These are phyloP conservation scores for Nasonia longicornis DNA, from an alignment of 1,140 invertebrate species.

Conservation along the genomic window DNA sequence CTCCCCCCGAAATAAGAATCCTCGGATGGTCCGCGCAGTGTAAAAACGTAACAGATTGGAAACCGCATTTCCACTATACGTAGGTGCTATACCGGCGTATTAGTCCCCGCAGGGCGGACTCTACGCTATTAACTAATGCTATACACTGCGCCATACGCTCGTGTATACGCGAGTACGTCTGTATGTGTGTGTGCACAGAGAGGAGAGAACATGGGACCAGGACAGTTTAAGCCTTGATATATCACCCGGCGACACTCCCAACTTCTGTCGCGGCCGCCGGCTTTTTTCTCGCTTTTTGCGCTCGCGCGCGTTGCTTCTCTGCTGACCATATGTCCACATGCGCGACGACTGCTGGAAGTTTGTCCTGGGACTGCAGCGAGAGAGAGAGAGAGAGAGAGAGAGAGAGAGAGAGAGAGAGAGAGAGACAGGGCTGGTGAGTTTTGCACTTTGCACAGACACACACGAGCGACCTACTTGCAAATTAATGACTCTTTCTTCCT, in stretches of 20 bases:
- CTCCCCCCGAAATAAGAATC: conserved; percentile 6
- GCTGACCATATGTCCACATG: conserved; percentile 68
- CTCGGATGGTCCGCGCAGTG: conserved; percentile 39
- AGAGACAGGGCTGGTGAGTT: not conserved
- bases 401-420: too few species aligned
- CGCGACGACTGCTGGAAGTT: conserved; percentile 2
- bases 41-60: conserved; percentile 70
- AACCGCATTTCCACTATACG: conserved; percentile 63
- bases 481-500: conserved; percentile 27
- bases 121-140: conserved; percentile 68
- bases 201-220: conserved; percentile 60
- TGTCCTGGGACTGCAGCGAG: not conserved
- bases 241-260: conserved; percentile 69
- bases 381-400: not conserved
- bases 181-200: not conserved
- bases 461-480: conserved; percentile 32
- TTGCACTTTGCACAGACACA: conserved; percentile 31
- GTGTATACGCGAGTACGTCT: conserved; percentile 41
- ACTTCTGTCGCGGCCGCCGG: conserved; percentile 64
- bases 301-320: conserved; percentile 57
- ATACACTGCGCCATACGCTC: conserved; percentile 62
- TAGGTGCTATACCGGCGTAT: conserved; percentile 57
- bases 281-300: not conserved
- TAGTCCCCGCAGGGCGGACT: conserved; percentile 58
- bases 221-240: conserved; percentile 71